Percentiles rank a stretch among this genome's conserved stretches.
These are phyloP conservation scores for Bubo bubo DNA, from an alignment of 2,113 vertebrate genomes.

Conservation along the genomic window DNA sequence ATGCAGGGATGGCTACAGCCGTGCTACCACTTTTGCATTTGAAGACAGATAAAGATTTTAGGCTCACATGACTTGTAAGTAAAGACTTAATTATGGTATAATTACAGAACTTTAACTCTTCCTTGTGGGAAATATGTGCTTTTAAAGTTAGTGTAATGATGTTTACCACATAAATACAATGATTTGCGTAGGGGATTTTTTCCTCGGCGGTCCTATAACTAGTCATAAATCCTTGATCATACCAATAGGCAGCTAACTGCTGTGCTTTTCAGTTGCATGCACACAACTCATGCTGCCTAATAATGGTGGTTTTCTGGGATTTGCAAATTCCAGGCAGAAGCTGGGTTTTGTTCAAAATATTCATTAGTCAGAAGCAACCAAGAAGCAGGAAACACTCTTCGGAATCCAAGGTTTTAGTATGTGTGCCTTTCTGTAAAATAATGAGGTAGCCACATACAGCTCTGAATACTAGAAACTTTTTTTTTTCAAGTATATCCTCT, in stretches of 20 bases:
- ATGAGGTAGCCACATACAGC: background rate
- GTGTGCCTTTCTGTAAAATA: background rate
- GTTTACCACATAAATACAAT: conserved; percentile 48
- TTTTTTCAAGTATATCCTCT: background rate
- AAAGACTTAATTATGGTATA: conserved; percentile 37
- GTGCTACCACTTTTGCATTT: background rate
- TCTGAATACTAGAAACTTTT: background rate
- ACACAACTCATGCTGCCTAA: conserved; percentile 7
- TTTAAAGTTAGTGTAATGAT: conserved; percentile 38
- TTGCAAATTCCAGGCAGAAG: conserved; percentile 9
- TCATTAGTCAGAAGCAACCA: conserved; percentile 12
- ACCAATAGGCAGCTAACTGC: background rate
- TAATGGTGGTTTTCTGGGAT: background rate
- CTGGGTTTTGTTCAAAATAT: conserved; percentile 34
- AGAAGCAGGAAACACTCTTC: background rate
- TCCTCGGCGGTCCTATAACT: background rate
- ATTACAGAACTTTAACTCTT: conserved; percentile 52
- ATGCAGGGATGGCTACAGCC: background rate
- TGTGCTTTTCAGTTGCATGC: background rate
- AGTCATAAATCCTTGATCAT: background rate
- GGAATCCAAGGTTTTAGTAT: background rate
- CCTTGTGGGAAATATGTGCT: background rate
- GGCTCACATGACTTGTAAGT: background rate
- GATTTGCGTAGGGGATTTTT: conserved; percentile 41
- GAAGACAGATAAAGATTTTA: background rate